Evolutionary conservation across 64 coral and sea anemone genomes (phyloP).

Genomic region (Actinia tenebrosa): DNA sequence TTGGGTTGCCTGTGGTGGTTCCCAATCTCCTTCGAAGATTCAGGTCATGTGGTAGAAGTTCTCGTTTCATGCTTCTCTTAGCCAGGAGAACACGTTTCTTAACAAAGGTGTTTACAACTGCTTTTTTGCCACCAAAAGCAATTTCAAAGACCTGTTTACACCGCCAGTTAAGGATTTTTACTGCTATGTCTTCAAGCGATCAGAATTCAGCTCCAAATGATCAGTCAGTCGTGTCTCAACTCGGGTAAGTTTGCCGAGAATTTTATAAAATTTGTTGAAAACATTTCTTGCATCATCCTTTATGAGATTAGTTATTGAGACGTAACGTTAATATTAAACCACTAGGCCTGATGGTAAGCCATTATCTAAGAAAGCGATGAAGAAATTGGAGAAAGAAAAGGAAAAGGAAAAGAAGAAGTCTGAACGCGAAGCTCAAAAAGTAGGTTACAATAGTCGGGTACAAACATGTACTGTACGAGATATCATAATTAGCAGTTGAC

Average conservation of each 20-base stretch:
- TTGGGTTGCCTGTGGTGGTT: conserved; percentile 4
- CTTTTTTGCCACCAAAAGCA: neutral
- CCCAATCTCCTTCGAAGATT: neutral
- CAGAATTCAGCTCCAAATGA: conserved; percentile 57
- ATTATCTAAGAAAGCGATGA: conserved; percentile 82
- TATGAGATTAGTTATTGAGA: neutral
- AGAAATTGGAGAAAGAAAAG: conserved; percentile 86
- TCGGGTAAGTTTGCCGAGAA: conserved; percentile 20
- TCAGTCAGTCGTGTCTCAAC: neutral
- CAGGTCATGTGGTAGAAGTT: neutral
- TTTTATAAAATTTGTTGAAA: neutral
- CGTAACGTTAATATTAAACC: neutral
- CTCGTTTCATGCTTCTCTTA: conserved; percentile 11
- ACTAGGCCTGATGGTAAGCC: conserved; percentile 83
- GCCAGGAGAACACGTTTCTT: conserved; percentile 3
- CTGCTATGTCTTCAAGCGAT: conserved; percentile 57
- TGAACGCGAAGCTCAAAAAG: conserved; percentile 72
- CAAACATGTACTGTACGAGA: too few species aligned
- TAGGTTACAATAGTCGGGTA: neutral
- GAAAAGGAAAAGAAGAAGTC: conserved; percentile 92
- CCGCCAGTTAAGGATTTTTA: neutral
- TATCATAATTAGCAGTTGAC: too few species aligned
- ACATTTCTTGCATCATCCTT: neutral
- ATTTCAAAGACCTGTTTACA: neutral
- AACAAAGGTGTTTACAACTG: neutral